Base-by-base conservation (phyloP, 1,140 invertebrate genomes). In the Panonychus citri region DNA sequence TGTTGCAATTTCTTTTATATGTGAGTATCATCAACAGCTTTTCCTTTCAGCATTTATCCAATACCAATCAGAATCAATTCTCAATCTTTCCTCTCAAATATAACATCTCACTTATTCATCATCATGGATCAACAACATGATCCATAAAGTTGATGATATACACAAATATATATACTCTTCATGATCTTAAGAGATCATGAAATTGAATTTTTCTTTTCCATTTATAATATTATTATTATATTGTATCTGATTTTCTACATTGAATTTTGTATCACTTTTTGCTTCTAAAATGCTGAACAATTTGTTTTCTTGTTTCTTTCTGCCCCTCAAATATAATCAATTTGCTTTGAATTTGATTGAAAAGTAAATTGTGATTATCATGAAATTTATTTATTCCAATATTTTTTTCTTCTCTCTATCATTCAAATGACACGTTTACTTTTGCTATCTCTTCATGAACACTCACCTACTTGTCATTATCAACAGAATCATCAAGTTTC, bases 241-340 rank as follows among this genome's bases (percentile, higher is more conserved):
- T 40, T 40, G 13, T 17, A 39, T 17, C 7, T 40, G 2, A 17
- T 40, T 40, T 40, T 3, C 2, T 3, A 17, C 39, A 17, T n/a
- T 40, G 3, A 40, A 17, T 40, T 40, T 40, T 40, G 7, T 39
- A 7, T 17, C 17, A 7, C 39, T 40, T 7, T 40, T 40, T n/a
- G 37, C 19, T 40, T 17, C 17, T 17, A 40, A 17, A 13, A 40
- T 40, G 39, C 37, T 39, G 7, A 7, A 12, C 46, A 8, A 8
- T 49, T 12, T 49, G 10, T 49, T 19, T 49, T 12, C 19, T 21
- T 50, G 15, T 50, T 21, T 50, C 26, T 50, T 64, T 81, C 81
- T 10, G 78, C 81, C 48, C 24, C 48, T 28, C 48, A 21, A 50
- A 2, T 50, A 15, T 28, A 40, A 17, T 40, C 19, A 17, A 40